A percentile compares a stretch with the other conserved stretches of the same genome.
phyloP scores from a whole-genome alignment of 1,140 invertebrate genomes.

The Diprion similis region DNA sequence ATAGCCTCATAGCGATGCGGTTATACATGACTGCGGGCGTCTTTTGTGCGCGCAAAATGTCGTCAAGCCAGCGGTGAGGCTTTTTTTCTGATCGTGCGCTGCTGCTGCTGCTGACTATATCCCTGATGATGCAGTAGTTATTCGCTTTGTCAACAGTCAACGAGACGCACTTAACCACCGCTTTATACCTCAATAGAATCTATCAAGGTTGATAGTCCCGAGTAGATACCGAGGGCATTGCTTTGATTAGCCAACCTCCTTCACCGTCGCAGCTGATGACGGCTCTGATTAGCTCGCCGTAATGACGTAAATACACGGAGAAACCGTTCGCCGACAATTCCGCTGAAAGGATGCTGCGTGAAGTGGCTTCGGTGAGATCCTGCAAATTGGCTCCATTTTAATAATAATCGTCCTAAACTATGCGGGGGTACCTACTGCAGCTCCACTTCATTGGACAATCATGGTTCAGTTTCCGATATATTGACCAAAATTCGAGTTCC shows the following conservation, averaged over 20 bases:
- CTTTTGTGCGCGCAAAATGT: constrained; percentile 4
- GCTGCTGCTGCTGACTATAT: not conserved
- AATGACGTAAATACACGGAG: too few relatives aligned
- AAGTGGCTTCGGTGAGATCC: too few relatives aligned
- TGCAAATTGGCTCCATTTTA: too few relatives aligned
- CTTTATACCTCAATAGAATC: constrained; percentile 2
- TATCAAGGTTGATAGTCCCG: not conserved
- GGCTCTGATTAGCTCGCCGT: too few relatives aligned
- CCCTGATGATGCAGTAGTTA: not conserved
- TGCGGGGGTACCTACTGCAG: too few relatives aligned
- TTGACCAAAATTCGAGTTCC: too few relatives aligned
- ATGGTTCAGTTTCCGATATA: too few relatives aligned
- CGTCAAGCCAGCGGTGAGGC: not conserved
- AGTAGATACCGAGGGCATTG: not conserved
- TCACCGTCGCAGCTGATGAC: too few relatives aligned
- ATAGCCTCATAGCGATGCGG: not conserved
- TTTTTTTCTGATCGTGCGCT: not conserved
- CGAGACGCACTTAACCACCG: not conserved
- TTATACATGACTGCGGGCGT: not conserved
- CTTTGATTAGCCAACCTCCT: not conserved
- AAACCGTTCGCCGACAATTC: too few relatives aligned
- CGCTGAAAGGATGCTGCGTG: too few relatives aligned
- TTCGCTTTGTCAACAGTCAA: not conserved
- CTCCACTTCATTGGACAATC: too few relatives aligned
- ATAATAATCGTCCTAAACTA: too few relatives aligned